A percentile compares a stretch with the other conserved stretches of the same genome.
These are phyloP conservation scores for Anneissia japonica DNA, from an alignment of 35 echinoderm and acorn worm genomes.

Conservation along the genomic window DNA sequence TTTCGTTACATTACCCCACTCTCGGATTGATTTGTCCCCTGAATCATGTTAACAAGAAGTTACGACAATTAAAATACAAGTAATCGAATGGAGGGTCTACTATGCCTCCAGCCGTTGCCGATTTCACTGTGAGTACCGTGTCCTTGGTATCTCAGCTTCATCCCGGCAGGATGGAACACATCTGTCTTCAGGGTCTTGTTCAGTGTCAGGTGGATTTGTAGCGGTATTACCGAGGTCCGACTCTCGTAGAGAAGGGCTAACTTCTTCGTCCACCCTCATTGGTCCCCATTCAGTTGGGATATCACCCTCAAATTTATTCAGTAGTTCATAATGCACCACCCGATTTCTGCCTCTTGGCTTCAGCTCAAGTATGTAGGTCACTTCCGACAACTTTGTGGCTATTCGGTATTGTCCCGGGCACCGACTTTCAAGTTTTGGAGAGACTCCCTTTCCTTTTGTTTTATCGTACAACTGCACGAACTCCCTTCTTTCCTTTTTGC, in stretches of 20 bases:
- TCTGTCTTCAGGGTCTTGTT: not conserved
- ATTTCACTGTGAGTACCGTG: too few species aligned
- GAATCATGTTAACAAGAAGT: not conserved
- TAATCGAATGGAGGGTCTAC: too few species aligned
- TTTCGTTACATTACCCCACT: not conserved
- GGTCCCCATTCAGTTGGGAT: not conserved
- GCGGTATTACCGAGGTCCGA: too few species aligned
- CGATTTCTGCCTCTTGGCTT: not conserved
- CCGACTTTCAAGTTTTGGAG: slow-evolving; percentile 46
- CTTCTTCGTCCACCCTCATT: too few species aligned
- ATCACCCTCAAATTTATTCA: slow-evolving; percentile 21
- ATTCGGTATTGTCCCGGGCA: slow-evolving; percentile 51
- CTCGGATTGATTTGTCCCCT: not conserved
- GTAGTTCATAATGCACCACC: slow-evolving; percentile 25
- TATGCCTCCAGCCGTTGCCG: too few species aligned
- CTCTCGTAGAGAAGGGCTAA: too few species aligned
- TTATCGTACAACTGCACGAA: slow-evolving; percentile 57
- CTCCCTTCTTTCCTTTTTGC: slow-evolving; percentile 14
- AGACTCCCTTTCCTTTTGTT: slow-evolving; percentile 34
- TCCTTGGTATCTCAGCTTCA: too few species aligned
- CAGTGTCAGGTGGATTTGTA: too few species aligned
- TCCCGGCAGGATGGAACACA: too few species aligned
- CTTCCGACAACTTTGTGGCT: slow-evolving; percentile 26
- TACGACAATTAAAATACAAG: not conserved
- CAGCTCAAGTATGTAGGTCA: slow-evolving; percentile 20